A percentile compares a stretch with the other conserved stretches of the same genome.
Evolutionary conservation across 2,888 invertebrate genomes (phyloP).

Genomic region (Liposcelis brunnea): DNA sequence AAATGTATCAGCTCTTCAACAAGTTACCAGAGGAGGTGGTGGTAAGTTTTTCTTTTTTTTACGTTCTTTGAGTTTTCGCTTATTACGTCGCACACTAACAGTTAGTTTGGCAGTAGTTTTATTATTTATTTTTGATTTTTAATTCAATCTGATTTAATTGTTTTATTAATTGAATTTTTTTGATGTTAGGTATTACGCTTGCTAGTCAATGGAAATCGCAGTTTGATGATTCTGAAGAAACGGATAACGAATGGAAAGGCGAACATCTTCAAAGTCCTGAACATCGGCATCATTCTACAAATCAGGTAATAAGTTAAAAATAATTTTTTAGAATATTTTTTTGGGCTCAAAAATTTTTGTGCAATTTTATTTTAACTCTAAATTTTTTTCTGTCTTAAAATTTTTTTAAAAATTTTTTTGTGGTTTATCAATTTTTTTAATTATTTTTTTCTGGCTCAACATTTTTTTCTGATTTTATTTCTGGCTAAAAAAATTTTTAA

Average conservation of each 20-base stretch:
- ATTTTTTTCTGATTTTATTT: too few relatives aligned
- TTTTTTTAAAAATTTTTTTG: not conserved
- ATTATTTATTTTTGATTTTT: constrained; percentile 3
- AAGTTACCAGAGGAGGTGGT: constrained; percentile 77
- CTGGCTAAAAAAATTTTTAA: too few relatives aligned
- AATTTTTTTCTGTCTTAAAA: constrained; percentile 1
- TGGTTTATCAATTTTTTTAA: too few relatives aligned
- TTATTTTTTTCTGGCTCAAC: too few relatives aligned
- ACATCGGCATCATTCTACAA: constrained; percentile 23
- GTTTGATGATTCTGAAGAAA: constrained; percentile 89
- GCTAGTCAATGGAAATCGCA: constrained; percentile 93
- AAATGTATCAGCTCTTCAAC: constrained; percentile 73
- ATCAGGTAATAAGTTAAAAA: too few relatives aligned
- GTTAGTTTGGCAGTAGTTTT: too few relatives aligned
- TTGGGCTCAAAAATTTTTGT: constrained; percentile 7
- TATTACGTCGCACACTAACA: not conserved
- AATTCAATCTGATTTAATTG: too few relatives aligned
- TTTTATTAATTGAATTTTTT: too few relatives aligned
- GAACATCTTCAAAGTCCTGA: constrained; percentile 46
- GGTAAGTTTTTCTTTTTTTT: constrained; percentile 19
- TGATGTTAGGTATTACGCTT: constrained; percentile 42
- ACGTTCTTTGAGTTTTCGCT: too few relatives aligned
- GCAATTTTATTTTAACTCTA: constrained; percentile 13
- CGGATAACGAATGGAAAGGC: constrained; percentile 87
- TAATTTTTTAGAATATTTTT: too few relatives aligned